These are phyloP conservation scores for Zaprionus lachaisei DNA, from an alignment of 1,140 invertebrate species.

Conservation along the genomic window DNA sequence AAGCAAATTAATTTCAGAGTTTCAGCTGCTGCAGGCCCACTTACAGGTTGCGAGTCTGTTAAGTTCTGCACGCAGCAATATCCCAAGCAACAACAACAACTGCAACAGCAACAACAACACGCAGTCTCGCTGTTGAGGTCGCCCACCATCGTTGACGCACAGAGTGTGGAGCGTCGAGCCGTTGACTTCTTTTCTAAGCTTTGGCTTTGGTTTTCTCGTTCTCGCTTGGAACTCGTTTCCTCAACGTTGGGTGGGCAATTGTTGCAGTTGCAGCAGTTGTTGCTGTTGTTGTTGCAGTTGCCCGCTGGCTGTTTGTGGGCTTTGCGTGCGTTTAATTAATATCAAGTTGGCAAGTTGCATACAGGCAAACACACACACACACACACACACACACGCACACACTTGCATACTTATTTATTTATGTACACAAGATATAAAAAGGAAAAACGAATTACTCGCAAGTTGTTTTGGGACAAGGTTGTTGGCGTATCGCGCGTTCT, in stretches of 20 bases:
- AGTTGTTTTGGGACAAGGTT: conserved; percentile 83
- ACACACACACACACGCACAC: conserved; percentile 10
- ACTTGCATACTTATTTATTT: conserved; percentile 20
- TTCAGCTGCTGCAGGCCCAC: conserved; percentile 2
- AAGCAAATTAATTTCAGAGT: conserved; percentile 27
- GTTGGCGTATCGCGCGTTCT: conserved; percentile 60
- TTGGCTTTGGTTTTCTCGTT: conserved; percentile 36
- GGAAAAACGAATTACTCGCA: conserved; percentile 60
- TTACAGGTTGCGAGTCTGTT: conserved; percentile 15
- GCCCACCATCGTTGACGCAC: conserved; percentile 46
- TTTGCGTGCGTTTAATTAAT: conserved; percentile 79
- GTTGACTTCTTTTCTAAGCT: conserved; percentile 55
- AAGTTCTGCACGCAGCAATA: conserved; percentile 12
- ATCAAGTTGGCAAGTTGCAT: conserved; percentile 52
- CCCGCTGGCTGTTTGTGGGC: conserved; percentile 41
- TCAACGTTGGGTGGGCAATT: conserved; percentile 66
- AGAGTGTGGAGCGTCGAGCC: conserved; percentile 17
- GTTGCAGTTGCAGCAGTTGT: conserved; percentile 15
- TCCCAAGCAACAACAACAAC: neutral
- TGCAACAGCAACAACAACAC: neutral
- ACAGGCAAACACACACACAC: neutral
- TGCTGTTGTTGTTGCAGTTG: conserved; percentile 27
- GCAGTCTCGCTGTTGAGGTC: conserved; percentile 10
- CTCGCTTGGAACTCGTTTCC: conserved; percentile 66
- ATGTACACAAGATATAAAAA: conserved; percentile 46